Evolutionary conservation across 35 echinoderm and acorn worm species (phyloP).

Genomic region (Amphiura filiformis): DNA sequence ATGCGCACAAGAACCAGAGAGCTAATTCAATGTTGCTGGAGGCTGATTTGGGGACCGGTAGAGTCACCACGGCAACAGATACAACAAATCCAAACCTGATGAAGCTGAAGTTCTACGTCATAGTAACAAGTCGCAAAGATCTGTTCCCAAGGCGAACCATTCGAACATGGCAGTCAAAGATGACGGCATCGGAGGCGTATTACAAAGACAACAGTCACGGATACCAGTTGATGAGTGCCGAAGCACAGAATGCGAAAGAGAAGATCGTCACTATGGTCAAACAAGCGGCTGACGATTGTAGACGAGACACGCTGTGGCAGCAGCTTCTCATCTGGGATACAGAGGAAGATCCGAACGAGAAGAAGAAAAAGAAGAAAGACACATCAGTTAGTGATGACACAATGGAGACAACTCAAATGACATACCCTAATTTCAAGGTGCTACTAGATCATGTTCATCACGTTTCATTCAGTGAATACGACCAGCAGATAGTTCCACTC

Average conservation of each 20-base stretch:
- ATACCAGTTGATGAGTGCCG: constrained; percentile 31
- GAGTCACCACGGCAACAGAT: constrained; percentile 1
- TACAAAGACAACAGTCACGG: constrained; percentile 40
- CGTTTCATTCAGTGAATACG: constrained; percentile 55
- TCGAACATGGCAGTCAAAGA: not conserved
- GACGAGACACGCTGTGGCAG: constrained; percentile 87
- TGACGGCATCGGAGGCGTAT: not conserved
- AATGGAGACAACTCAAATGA: constrained; percentile 18
- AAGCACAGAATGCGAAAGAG: constrained; percentile 51
- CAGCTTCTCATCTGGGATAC: constrained; percentile 52
- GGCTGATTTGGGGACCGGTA: not conserved
- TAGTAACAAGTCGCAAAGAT: constrained; percentile 75
- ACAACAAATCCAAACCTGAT: constrained; percentile 72
- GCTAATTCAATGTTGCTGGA: constrained; percentile 41
- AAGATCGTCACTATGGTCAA: constrained; percentile 63
- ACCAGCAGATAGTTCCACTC: constrained; percentile 46
- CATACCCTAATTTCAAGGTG: constrained; percentile 90
- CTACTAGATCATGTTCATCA: constrained; percentile 69
- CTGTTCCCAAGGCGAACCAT: constrained; percentile 32
- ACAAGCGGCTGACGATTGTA: constrained; percentile 63
- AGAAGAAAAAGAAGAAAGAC: not conserved
- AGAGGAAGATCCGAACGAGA: not conserved
- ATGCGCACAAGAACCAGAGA: constrained; percentile 43
- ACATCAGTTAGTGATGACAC: not conserved
- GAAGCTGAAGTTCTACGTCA: constrained; percentile 84